phyloP scores from a whole-genome alignment of 1,140 invertebrate species.

The Pemphigus obesinymphae region DNA sequence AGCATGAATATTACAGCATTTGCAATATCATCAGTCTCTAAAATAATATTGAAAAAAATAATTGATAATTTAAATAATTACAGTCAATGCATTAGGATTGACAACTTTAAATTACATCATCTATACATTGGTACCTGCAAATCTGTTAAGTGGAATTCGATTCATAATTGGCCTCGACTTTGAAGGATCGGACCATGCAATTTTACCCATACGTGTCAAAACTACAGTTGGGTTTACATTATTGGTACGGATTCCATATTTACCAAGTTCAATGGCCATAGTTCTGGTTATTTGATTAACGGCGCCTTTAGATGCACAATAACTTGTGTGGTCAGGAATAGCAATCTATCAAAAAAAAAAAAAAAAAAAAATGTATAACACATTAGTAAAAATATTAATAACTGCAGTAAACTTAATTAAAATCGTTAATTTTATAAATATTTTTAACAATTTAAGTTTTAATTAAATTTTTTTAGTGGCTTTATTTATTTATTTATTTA shows the following conservation, averaged over 20 bases:
- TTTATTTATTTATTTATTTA: too few relatives aligned
- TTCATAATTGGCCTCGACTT: constrained; percentile 65
- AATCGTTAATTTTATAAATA: too few relatives aligned
- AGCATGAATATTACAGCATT: constrained; percentile 74
- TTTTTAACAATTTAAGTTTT: too few relatives aligned
- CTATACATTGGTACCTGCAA: constrained; percentile 54
- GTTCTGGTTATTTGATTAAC: constrained; percentile 60
- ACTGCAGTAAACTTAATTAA: too few relatives aligned
- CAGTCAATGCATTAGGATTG: too few relatives aligned
- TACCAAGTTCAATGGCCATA: constrained; percentile 84
- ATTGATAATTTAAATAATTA: too few relatives aligned
- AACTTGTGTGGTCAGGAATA: constrained; percentile 70
- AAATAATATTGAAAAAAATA: constrained; percentile 52
- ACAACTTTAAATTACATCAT: too few relatives aligned
- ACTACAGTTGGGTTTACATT: constrained; percentile 86
- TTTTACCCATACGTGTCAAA: constrained; percentile 81
- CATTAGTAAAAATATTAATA: too few relatives aligned
- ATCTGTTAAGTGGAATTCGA: constrained; percentile 73
- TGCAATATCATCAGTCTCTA: constrained; percentile 78
- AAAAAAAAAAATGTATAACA: too few relatives aligned
- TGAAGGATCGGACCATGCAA: constrained; percentile 75
- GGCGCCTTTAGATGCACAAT: constrained; percentile 63
- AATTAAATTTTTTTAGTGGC: too few relatives aligned
- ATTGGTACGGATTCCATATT: constrained; percentile 80
- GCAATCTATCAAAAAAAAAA: constrained; percentile 54